A percentile compares a stretch with the other conserved stretches of the same genome.
These are phyloP conservation scores for Acrossocheilus fasciatus DNA, from an alignment of 2,797 vertebrate genomes.

Conservation along the genomic window DNA sequence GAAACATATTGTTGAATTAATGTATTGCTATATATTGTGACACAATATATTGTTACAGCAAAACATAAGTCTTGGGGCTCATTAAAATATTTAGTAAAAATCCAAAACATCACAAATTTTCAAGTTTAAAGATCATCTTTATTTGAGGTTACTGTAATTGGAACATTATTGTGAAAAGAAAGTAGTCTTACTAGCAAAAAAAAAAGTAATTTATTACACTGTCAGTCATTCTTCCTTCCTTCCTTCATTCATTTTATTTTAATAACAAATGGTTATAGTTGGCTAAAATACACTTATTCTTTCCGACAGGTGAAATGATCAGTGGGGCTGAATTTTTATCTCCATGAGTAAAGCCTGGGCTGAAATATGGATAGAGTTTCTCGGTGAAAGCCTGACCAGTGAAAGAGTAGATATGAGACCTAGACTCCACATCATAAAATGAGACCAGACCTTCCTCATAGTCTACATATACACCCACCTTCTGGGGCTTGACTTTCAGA, in stretches of 20 bases:
- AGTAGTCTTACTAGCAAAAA: not conserved
- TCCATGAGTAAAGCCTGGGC: slow-evolving; percentile 29
- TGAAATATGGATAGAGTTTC: slow-evolving; percentile 23
- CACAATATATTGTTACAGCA: no score
- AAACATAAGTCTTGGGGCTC: not conserved
- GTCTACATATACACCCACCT: slow-evolving; percentile 35
- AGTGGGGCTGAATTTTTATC: slow-evolving; percentile 1
- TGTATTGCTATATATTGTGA: no score
- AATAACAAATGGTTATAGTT: not conserved
- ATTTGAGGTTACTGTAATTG: not conserved
- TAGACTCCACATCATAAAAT: slow-evolving; percentile 17
- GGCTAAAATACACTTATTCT: not conserved
- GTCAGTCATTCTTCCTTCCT: not conserved
- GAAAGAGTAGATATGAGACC: slow-evolving; percentile 19
- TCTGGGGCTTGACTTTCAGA: slow-evolving; percentile 37
- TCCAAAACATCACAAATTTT: not conserved
- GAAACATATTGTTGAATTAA: not conserved
- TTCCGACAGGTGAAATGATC: not conserved
- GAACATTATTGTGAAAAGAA: not conserved
- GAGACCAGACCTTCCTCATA: slow-evolving; percentile 32
- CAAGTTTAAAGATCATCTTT: not conserved
- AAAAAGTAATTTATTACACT: not conserved
- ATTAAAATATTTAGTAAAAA: not conserved
- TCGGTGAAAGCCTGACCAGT: not conserved
- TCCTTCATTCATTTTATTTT: not conserved